Percentiles rank a stretch among this genome's conserved stretches.
Conservation (phyloP, 2,113 vertebrate genomes). For the Melanocharis versteri region DNA sequence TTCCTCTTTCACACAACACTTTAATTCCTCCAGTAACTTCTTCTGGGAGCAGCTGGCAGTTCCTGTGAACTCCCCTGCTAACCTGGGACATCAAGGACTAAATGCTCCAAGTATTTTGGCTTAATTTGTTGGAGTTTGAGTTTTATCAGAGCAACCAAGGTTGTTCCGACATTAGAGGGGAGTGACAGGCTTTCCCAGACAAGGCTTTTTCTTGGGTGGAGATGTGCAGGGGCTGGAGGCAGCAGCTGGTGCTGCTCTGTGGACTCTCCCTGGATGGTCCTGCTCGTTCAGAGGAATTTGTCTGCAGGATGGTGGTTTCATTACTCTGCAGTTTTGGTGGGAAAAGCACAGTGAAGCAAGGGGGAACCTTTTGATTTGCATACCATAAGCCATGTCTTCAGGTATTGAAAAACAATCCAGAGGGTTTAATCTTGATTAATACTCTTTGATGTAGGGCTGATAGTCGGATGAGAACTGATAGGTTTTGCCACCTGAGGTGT, state of each 20-base stretch:
- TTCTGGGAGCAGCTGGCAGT: not conserved
- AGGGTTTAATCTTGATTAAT: not conserved
- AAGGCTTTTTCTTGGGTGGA: not conserved
- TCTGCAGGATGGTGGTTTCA: accelerated
- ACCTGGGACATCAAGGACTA: not conserved
- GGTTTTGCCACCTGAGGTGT: not conserved
- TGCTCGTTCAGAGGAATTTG: not conserved
- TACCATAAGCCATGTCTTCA: not conserved
- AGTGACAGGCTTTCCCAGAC: not conserved
- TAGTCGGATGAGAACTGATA: not conserved
- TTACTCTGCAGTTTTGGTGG: not conserved
- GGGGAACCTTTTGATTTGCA: not conserved
- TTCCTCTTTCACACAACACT: not conserved
- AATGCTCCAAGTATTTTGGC: not conserved
- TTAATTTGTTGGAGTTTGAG: not conserved
- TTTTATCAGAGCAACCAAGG: not conserved
- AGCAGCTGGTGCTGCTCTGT: not conserved
- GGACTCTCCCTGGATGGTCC: not conserved
- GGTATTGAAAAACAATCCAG: not conserved
- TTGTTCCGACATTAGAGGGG: not conserved
- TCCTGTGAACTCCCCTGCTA: not conserved
- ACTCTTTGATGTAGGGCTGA: accelerated
- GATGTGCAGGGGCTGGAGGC: not conserved
- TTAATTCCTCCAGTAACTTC: not conserved
- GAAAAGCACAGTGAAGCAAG: not conserved